Percentiles rank a stretch among this genome's conserved stretches.
Conservation (phyloP, 1,140 invertebrate species). For the Polyergus mexicanus region DNA sequence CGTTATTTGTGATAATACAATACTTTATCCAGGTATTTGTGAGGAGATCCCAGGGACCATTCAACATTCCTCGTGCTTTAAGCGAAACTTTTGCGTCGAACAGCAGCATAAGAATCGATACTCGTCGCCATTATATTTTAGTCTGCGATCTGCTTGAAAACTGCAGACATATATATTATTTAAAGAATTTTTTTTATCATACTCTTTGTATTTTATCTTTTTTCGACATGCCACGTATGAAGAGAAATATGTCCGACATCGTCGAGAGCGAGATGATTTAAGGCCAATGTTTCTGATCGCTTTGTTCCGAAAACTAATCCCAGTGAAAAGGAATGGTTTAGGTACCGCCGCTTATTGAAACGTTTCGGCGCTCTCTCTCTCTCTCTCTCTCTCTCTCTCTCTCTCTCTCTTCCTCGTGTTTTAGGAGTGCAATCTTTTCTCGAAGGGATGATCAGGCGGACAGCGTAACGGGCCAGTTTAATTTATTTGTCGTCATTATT, state of each 20-base stretch:
- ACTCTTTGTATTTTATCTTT: not conserved
- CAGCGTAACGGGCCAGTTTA: conserved; percentile 73
- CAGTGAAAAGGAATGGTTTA: not conserved
- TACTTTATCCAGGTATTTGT: conserved; percentile 46
- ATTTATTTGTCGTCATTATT: conserved; percentile 80
- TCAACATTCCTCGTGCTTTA: not conserved
- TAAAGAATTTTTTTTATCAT: not conserved
- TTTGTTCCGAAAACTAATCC: conserved; percentile 48
- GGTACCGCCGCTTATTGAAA: conserved; percentile 64
- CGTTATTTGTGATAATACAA: conserved; percentile 49
- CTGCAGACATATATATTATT: not conserved
- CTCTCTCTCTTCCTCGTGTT: conserved; percentile 55
- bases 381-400: conserved; percentile 7
- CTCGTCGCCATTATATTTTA: not conserved
- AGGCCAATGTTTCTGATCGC: conserved; percentile 18
- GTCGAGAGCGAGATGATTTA: conserved; percentile 36
- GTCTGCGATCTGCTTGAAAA: not conserved
- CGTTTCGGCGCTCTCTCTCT: conserved; percentile 51
- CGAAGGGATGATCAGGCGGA: conserved; percentile 67
- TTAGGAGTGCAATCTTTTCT: conserved; percentile 70
- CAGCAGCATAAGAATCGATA: not conserved
- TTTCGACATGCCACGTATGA: not conserved
- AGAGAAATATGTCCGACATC: not conserved
- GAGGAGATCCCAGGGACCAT: not conserved
- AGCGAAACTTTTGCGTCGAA: not conserved